These are phyloP conservation scores for Dermolepida albohirtum DNA, from an alignment of 2,888 invertebrate genomes.

Conservation along the genomic window DNA sequence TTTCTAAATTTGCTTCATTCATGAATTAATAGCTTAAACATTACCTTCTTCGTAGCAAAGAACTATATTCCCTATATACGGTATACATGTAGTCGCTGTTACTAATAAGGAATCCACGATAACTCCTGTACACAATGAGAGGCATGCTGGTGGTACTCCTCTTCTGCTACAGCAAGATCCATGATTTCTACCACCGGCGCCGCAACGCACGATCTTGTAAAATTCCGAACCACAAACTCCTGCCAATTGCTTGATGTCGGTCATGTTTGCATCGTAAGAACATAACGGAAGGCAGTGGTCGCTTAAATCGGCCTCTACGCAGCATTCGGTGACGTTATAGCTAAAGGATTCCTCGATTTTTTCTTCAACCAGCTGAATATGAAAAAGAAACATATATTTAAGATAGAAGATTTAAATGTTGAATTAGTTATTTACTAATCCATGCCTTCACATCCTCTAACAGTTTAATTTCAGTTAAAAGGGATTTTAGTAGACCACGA, in stretches of 20 bases:
- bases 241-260: constrained; percentile 79
- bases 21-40: too few relatives aligned
- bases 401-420: too few relatives aligned
- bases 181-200: constrained; percentile 79
- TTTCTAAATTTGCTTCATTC: too few relatives aligned
- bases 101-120: constrained; percentile 70
- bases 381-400: too few relatives aligned
- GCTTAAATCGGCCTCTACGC: constrained; percentile 76
- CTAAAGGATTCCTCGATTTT: constrained; percentile 70
- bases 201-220: constrained; percentile 76
- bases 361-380: constrained; percentile 69
- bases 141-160: constrained; percentile 77
- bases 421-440: too few relatives aligned
- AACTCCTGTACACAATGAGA: constrained; percentile 80
- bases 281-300: constrained; percentile 82
- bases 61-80: constrained; percentile 85
- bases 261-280: constrained; percentile 85
- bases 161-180: constrained; percentile 79
- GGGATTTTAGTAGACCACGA: too few relatives aligned
- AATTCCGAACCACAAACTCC: constrained; percentile 82
- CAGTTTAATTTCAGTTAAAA: too few relatives aligned
- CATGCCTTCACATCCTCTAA: too few relatives aligned
- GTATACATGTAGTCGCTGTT: constrained; percentile 78
- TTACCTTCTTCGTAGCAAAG: constrained; percentile 87
- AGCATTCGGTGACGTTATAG: constrained; percentile 86